These are phyloP conservation scores for Carapus acus DNA, from an alignment of 2,797 vertebrate species.

Conservation along the genomic window DNA sequence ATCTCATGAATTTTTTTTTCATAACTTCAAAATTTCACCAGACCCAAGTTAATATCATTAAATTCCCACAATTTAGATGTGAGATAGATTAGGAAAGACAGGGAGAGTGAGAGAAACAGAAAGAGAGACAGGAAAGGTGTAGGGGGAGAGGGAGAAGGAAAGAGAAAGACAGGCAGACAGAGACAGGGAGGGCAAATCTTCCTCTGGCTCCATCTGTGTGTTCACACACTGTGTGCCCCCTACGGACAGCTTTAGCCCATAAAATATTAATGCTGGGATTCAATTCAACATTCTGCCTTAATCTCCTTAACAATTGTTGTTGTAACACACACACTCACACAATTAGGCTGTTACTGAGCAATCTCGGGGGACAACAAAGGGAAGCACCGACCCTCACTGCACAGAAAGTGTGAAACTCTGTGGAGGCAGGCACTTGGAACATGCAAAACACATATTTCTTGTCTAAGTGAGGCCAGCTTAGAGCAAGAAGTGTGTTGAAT, in stretches of 20 bases:
- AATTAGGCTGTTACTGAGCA: slow-evolving; percentile 38
- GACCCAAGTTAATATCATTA: too few relatives aligned
- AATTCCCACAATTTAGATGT: too few relatives aligned
- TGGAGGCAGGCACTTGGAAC: slow-evolving; percentile 7
- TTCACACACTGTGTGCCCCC: slow-evolving; percentile 69
- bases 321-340: slow-evolving; percentile 38
- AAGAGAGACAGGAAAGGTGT: slow-evolving; percentile 24
- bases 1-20: too few relatives aligned
- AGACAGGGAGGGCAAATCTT: slow-evolving; percentile 41
- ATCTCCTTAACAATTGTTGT: slow-evolving; percentile 64
- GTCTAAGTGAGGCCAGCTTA: slow-evolving; percentile 3
- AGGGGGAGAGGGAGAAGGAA: slow-evolving; percentile 27
- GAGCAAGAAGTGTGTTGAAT: slow-evolving; percentile 35
- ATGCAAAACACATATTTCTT: slow-evolving; percentile 19
- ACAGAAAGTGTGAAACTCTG: slow-evolving; percentile 7
- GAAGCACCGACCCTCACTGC: slow-evolving; percentile 21
- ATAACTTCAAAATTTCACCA: background rate
- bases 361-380: slow-evolving; percentile 36
- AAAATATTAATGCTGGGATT: slow-evolving; percentile 76
- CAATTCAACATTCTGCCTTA: slow-evolving; percentile 69
- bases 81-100: too few relatives aligned
- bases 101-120: slow-evolving; percentile 24
- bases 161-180: slow-evolving; percentile 28
- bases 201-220: slow-evolving; percentile 67
- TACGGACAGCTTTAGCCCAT: slow-evolving; percentile 70